Base-by-base conservation (phyloP, 2,888 invertebrate species). In the Dasypolia templi region DNA sequence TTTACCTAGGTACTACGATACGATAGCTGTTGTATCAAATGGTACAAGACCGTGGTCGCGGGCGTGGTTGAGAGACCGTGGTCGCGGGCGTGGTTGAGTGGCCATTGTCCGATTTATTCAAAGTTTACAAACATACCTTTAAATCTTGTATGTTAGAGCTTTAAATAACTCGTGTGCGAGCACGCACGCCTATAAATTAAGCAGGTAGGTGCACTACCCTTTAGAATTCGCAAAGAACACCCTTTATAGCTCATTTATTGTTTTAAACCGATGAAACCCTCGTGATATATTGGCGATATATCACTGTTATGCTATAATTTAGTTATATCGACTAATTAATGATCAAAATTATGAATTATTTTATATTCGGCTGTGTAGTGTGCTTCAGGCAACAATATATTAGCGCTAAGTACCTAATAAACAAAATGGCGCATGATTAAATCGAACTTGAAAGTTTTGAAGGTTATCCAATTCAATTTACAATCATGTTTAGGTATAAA, bases 321-420 rank as follows among this genome's bases (percentile, higher is more conserved):
- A 87, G 81, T 81, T 91, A 91, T 90, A 90, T 88, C 87, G 84
- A 82, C 84, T 88, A 87, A 89, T 90, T 89, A 90, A 86, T 86
- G 77, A 46, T 72, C 81, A 75, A 89, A 89, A 91, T 90, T 88
- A 88, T 81, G 74, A 81, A 84, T n/a, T 82, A 85, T 89, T 85
- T 88, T 77, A 86, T 84, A 70, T 61, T 75, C 71, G 35, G 35
- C 14, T 65, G 64, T 58, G 75, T 75, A 69, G 55, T 62, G 58
- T 71, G 35, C 71, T 70, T 58, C 42, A 80, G 68, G 59, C 46
- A 67, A 32, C 56, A 56, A 72, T 39, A 39, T 39, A 39, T 39
- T 39, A 39, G 9, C 39, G 39, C 7, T 39, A 39, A 1, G 39
- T 39, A 39, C 39, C 39, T 39, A 7, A 49, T 56, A 67, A 77